phyloP scores from a whole-genome alignment of 2,888 invertebrate species.

The Anodontia alba region DNA sequence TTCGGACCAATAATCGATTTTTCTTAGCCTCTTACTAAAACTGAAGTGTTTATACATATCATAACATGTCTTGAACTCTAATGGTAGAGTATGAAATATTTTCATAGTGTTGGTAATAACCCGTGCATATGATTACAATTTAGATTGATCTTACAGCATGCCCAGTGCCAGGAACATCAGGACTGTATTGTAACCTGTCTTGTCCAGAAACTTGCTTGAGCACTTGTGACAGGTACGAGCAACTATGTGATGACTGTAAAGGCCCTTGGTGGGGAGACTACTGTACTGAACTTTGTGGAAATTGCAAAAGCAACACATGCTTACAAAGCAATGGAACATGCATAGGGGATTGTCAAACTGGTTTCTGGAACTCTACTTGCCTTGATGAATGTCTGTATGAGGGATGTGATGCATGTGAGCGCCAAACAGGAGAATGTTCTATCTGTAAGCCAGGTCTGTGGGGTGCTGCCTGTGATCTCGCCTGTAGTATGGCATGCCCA shows the following conservation, averaged over 20 bases:
- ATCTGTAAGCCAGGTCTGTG: conserved; percentile 26
- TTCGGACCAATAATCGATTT: too few relatives aligned
- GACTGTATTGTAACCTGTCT: conserved; percentile 28
- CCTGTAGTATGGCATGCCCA: conserved; percentile 38
- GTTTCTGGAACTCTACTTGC: conserved; percentile 29
- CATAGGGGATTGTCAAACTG: conserved; percentile 14
- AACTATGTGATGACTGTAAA: conserved; percentile 19
- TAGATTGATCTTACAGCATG: not conserved
- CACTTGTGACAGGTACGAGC: conserved; percentile 25
- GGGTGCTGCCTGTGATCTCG: conserved; percentile 7
- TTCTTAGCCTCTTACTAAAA: too few relatives aligned
- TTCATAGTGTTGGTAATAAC: too few relatives aligned
- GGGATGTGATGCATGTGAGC: conserved; percentile 25
- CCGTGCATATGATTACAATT: too few relatives aligned
- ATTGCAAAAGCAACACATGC: conserved; percentile 23
- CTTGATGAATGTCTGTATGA: not conserved
- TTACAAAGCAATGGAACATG: conserved; percentile 35
- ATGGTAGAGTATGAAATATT: too few relatives aligned
- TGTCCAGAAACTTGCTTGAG: conserved; percentile 31
- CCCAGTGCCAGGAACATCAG: conserved; percentile 11
- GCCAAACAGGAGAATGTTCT: conserved; percentile 13
- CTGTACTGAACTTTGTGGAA: conserved; percentile 26
- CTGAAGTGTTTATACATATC: too few relatives aligned
- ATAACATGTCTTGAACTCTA: too few relatives aligned
- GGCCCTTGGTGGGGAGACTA: conserved; percentile 16